Evolutionary conservation across 2,113 vertebrate genomes (phyloP).

Genomic region (Aphelocoma coerulescens): DNA sequence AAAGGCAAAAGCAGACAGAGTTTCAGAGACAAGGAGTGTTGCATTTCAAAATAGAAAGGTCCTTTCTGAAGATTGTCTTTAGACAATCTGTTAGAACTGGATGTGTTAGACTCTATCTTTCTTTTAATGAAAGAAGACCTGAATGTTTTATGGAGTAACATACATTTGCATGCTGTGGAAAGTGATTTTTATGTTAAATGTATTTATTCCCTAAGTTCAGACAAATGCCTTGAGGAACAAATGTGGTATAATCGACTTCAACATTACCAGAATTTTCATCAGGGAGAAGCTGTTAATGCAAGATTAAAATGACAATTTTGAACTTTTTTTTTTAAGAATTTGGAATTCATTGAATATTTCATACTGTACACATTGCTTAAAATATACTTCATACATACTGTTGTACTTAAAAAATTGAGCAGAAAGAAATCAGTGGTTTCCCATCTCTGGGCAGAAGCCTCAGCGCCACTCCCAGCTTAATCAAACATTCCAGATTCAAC

Average conservation of each 20-base stretch:
- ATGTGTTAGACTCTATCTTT: not conserved
- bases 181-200: not conserved
- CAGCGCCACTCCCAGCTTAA: not conserved
- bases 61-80: not conserved
- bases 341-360: not conserved
- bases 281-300: not conserved
- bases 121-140: not conserved
- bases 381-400: not conserved
- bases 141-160: not conserved
- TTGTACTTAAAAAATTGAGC: not conserved
- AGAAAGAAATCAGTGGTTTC: not conserved
- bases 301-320: not conserved
- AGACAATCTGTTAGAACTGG: not conserved
- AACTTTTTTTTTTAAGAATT: not conserved
- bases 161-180: not conserved
- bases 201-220: not conserved
- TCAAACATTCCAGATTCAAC: not conserved
- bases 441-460: not conserved
- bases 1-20: not conserved
- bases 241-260: not conserved
- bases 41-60: not conserved
- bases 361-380: not conserved
- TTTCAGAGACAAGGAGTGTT: not conserved
- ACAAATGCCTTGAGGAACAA: not conserved
- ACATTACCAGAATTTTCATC: not conserved